Conservation (phyloP, 2,113 vertebrate species). For the Arvicanthis niloticus region DNA sequence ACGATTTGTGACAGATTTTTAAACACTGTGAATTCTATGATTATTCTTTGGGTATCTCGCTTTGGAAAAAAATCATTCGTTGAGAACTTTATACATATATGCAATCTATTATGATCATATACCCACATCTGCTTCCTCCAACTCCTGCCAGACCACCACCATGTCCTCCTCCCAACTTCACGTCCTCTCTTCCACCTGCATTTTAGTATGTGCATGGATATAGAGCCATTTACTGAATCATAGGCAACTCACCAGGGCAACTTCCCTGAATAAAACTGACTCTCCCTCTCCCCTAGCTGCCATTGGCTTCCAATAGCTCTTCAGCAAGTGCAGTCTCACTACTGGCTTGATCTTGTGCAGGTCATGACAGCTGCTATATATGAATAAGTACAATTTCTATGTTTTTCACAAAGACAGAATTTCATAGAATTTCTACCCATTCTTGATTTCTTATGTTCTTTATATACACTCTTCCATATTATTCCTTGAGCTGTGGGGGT, state of each 20-base stretch:
- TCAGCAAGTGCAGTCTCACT: background rate
- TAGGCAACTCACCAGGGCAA: background rate
- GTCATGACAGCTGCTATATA: background rate
- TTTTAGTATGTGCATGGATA: background rate
- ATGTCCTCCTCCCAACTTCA: background rate
- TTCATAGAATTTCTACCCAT: background rate
- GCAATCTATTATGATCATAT: no score
- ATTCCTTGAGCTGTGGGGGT: background rate
- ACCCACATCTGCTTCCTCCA: background rate
- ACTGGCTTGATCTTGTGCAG: no score
- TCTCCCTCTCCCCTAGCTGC: background rate
- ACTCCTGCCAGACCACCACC: background rate
- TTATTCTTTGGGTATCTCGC: background rate
- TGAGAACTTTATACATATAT: background rate
- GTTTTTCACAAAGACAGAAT: no score
- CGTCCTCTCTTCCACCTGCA: no score
- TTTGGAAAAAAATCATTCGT: background rate
- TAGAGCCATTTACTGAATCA: background rate
- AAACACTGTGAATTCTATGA: background rate
- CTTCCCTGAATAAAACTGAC: background rate
- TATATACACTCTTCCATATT: no score
- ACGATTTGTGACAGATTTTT: background rate
- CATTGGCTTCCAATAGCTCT: background rate
- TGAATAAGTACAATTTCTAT: background rate
- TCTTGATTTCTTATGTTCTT: background rate